Evolutionary conservation across 2,888 invertebrate species (phyloP), one percentile per base, ranked within the genome.

Genomic region (Busseola fusca): DNA sequence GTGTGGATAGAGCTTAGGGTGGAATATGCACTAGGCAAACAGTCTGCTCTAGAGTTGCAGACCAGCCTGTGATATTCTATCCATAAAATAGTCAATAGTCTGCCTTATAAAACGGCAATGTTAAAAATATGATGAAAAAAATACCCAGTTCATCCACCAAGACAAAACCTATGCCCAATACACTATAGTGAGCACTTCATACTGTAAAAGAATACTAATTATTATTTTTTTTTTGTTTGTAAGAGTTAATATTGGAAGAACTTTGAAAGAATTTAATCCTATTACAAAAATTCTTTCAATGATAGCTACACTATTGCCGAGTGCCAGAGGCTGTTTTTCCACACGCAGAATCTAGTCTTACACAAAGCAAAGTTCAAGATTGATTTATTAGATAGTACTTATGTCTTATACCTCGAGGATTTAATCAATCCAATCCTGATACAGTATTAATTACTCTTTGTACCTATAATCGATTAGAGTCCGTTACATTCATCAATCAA

Each of bases 361-460:
- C 34, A 45, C n/a, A 48, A 34, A 34, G 4, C 37, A 74, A 48
- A 56, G 12, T 45, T 64, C 25, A 72, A 40, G 40, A 74, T 64
- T 58, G 27, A 45, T 67, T 59, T 74, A 66, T 52, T 59, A 42
- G 30, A n/a, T 27, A 45, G 30, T 45, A 45, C 34, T 14, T 42
- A 45, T 16, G 50, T 50, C 50, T 14, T 42, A 48, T 62, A 42
- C 18, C 52, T 18, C 18, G 12, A 27, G 37, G 72, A 58, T 58
- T 63, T 40, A 34, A 63, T 77, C 16, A 63, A 37, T 58, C 37
- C 14, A 58, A 45, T 63, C 27, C 10, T n/a, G n/a, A 45, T 21
- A 54, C 40, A 27, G 52, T 58, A 78, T 71, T 58, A 58, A 78
- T 77, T 74, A 58, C 62, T 58, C 52, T 52, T 58, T 58, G 45